Evolutionary conservation across 2,888 invertebrate species (phyloP).

Genomic region (Steromphala cineraria): DNA sequence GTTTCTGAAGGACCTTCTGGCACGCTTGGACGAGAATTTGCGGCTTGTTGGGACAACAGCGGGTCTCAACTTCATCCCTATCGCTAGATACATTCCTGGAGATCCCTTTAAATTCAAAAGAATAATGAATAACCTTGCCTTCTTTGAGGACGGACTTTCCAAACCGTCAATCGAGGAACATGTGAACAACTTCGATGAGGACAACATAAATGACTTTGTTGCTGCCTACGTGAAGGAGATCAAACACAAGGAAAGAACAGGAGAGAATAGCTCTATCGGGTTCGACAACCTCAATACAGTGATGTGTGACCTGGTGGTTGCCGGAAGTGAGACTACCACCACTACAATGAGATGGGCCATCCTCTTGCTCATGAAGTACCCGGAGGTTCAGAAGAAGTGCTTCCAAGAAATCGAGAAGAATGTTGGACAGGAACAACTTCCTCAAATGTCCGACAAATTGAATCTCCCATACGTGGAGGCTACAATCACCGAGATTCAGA

Average conservation of each 20-base stretch:
- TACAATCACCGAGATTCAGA: slow-evolving; percentile 63
- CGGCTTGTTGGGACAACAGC: slow-evolving; percentile 3
- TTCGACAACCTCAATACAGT: slow-evolving; percentile 12
- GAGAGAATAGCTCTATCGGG: neutral
- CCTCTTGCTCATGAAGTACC: slow-evolving; percentile 25
- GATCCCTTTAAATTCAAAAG: slow-evolving; percentile 26
- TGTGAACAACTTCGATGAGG: slow-evolving; percentile 31
- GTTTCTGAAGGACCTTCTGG: slow-evolving; percentile 20
- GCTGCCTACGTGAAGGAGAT: slow-evolving; percentile 36
- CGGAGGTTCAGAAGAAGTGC: slow-evolving; percentile 18
- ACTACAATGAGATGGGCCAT: slow-evolving; percentile 37
- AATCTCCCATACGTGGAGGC: slow-evolving; percentile 38
- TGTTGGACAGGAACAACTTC: slow-evolving; percentile 25
- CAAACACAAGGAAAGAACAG: neutral
- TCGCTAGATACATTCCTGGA: slow-evolving; percentile 30
- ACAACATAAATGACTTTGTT: slow-evolving; percentile 36
- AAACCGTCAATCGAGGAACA: slow-evolving; percentile 29
- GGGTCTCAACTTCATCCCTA: slow-evolving; percentile 31
- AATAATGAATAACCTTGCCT: neutral
- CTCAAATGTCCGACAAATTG: slow-evolving; percentile 25
- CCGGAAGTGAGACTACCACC: slow-evolving; percentile 39
- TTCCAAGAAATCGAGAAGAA: slow-evolving; percentile 27
- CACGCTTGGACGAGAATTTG: slow-evolving; percentile 26
- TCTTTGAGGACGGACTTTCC: neutral
- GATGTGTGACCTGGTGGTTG: slow-evolving; percentile 38